These are phyloP conservation scores for Tetanocera ferruginea DNA, from an alignment of 2,888 invertebrate genomes.

Conservation along the genomic window DNA sequence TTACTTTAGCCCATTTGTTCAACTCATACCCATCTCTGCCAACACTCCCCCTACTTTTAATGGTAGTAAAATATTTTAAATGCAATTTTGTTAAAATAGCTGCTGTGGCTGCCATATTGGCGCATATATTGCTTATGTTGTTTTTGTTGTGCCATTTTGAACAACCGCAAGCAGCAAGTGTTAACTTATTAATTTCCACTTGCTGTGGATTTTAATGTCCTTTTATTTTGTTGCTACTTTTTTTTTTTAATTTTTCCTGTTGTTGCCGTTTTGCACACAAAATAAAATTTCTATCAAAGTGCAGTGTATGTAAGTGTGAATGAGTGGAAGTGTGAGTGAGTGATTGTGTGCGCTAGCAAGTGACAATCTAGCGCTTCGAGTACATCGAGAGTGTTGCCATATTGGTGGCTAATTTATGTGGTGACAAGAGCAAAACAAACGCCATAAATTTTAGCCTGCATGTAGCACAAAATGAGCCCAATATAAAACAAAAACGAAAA, in stretches of 20 bases:
- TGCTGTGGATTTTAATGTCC: neutral
- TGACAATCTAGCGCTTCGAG: neutral
- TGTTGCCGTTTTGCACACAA: neutral
- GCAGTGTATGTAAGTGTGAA: neutral
- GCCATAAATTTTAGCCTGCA: constrained; percentile 35
- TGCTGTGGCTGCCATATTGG: neutral
- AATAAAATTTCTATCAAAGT: constrained; percentile 15
- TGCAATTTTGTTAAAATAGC: neutral
- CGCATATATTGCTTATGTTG: neutral
- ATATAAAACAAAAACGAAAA: neutral
- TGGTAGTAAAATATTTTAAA: neutral
- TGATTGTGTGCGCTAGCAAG: neutral
- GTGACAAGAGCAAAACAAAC: constrained; percentile 36
- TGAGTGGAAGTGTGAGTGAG: neutral
- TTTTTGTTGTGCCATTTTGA: neutral
- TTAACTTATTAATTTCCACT: constrained; percentile 31
- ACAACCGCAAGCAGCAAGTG: constrained; percentile 17
- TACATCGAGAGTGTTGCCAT: constrained; percentile 26
- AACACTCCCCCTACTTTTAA: neutral
- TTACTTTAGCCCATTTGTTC: neutral
- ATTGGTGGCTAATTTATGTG: constrained; percentile 43
- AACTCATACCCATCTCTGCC: neutral
- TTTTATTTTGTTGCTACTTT: neutral
- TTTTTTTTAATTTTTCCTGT: neutral
- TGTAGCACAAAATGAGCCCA: neutral